Percentiles rank a stretch among this genome's conserved stretches.
phyloP scores from a whole-genome alignment of 2,113 vertebrate genomes.

The Xerus inauris region DNA sequence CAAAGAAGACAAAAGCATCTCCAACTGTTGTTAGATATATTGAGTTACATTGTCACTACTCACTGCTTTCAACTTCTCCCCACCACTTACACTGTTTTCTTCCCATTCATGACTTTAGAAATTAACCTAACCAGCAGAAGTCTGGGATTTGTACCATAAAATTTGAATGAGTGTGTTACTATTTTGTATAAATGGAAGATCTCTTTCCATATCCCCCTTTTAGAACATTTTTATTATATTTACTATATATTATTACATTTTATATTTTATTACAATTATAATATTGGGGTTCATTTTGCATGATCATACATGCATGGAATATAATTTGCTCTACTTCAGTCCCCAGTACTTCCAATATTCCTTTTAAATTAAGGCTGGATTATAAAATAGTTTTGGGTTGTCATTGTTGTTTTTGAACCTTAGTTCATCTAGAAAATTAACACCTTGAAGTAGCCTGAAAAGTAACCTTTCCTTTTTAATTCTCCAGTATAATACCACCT shows the following conservation, averaged over 20 bases:
- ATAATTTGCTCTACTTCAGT: too few relatives aligned
- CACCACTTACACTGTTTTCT: neutral
- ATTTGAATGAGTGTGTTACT: slow-evolving; percentile 40
- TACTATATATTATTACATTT: too few relatives aligned
- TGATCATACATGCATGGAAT: too few relatives aligned
- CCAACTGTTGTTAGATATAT: fast-evolving
- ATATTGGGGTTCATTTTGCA: too few relatives aligned
- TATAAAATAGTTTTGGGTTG: neutral
- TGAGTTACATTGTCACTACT: neutral
- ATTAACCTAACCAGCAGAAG: neutral
- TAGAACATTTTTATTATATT: too few relatives aligned
- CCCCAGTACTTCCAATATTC: neutral
- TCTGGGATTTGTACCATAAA: neutral
- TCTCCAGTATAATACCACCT: neutral
- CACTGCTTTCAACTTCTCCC: neutral
- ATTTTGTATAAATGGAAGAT: neutral
- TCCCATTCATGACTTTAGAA: slow-evolving; percentile 3
- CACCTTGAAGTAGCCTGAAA: neutral
- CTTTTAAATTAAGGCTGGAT: slow-evolving; percentile 39
- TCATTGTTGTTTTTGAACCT: slow-evolving; percentile 8
- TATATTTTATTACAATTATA: too few relatives aligned
- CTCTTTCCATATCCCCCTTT: neutral
- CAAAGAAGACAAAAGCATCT: neutral
- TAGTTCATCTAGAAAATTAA: neutral
- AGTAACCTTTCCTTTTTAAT: neutral